These are phyloP conservation scores for Larimichthys crocea DNA, from an alignment of 2,113 vertebrate genomes.

Conservation along the genomic window DNA sequence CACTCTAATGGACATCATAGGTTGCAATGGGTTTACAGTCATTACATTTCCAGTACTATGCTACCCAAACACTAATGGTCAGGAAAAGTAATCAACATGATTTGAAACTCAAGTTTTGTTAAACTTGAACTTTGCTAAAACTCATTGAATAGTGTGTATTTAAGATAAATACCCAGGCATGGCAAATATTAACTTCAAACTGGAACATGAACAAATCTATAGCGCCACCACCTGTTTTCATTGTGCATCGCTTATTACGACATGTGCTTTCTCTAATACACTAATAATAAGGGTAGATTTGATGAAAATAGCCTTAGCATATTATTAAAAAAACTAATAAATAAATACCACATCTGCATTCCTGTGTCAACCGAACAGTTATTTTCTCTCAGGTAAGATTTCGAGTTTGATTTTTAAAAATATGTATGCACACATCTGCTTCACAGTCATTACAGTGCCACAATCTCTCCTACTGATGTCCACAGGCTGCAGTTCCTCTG, in stretches of 20 bases:
- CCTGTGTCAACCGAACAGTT: background rate
- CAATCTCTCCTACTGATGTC: background rate
- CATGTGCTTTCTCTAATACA: background rate
- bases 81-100: background rate
- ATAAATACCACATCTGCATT: background rate
- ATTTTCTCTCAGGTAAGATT: too few species aligned
- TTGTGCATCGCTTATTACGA: background rate
- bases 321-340: background rate
- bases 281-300: background rate
- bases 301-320: constrained; percentile 7
- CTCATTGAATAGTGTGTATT: background rate
- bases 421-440: background rate
- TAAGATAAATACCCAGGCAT: background rate
- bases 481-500: background rate
- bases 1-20: background rate
- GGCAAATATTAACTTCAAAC: background rate
- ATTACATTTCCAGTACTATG: background rate
- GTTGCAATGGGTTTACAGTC: background rate
- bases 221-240: background rate
- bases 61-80: background rate
- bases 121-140: background rate
- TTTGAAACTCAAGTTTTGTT: background rate
- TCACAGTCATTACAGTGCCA: background rate
- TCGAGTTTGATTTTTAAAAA: too few species aligned
- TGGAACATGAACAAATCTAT: background rate